phyloP scores from a whole-genome alignment of 2,113 vertebrate genomes.

The Copsychus sechellarum region DNA sequence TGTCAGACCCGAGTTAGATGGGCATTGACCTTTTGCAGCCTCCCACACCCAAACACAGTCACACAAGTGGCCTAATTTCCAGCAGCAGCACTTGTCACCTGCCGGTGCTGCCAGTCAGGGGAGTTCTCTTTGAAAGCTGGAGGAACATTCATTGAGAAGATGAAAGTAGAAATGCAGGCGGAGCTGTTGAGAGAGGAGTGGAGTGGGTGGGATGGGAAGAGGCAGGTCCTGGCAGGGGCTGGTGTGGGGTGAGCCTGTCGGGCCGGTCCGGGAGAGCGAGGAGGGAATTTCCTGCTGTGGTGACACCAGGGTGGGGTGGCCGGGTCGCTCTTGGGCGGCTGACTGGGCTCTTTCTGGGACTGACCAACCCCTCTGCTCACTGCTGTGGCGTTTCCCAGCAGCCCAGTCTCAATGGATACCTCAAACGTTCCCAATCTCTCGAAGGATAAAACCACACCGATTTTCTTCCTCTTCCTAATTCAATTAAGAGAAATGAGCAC shows the following conservation, averaged over 20 bases:
- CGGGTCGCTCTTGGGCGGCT: conserved; percentile 26
- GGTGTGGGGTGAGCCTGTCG: conserved; percentile 45
- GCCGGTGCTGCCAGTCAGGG: not conserved
- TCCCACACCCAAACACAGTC: not conserved
- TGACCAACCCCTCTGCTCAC: conserved; percentile 33
- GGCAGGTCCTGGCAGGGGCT: conserved; percentile 50
- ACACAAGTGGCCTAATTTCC: not conserved
- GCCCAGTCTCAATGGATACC: conserved; percentile 35
- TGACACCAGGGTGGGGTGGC: conserved; percentile 50
- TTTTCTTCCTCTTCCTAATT: conserved; percentile 63
- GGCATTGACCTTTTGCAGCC: not conserved
- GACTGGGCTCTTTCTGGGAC: conserved; percentile 43
- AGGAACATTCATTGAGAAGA: conserved; percentile 36
- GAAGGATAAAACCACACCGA: conserved; percentile 54
- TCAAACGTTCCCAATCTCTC: conserved; percentile 57
- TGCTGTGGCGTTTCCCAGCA: not conserved
- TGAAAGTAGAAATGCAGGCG: conserved; percentile 51
- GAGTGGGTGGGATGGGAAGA: conserved; percentile 36
- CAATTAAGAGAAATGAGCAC: conserved; percentile 57
- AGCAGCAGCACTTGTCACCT: not conserved
- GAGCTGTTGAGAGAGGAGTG: conserved; percentile 56
- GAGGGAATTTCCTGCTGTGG: conserved; percentile 69
- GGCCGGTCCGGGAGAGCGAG: conserved; percentile 49
- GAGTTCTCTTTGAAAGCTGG: not conserved
- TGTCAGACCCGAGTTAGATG: not conserved